These are phyloP conservation scores for Aphaenogaster ashmeadi DNA, from an alignment of 1,140 invertebrate genomes.

Conservation along the genomic window DNA sequence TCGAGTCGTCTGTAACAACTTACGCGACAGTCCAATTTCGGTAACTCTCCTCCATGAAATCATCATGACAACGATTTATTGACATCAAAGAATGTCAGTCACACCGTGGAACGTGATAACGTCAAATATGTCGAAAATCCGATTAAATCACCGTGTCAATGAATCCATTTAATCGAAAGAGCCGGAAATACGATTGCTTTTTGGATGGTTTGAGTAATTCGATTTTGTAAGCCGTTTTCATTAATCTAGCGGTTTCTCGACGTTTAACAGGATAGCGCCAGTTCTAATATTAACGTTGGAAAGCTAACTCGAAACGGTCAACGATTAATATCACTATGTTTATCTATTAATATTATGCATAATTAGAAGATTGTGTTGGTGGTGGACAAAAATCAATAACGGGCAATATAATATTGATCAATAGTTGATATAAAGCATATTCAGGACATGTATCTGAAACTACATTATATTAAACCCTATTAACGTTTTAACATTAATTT, in stretches of 20 bases:
- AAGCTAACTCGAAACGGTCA: slow-evolving; percentile 33
- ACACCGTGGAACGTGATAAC: not conserved
- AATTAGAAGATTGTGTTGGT: slow-evolving; percentile 40
- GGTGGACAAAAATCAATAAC: slow-evolving; percentile 43
- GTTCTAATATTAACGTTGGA: slow-evolving; percentile 10
- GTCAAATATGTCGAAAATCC: slow-evolving; percentile 25
- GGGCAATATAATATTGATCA: slow-evolving; percentile 42
- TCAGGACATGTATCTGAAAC: slow-evolving; percentile 15
- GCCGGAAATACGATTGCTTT: not conserved
- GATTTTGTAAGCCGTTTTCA: slow-evolving; percentile 30
- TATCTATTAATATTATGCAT: slow-evolving; percentile 29
- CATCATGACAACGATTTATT: slow-evolving; percentile 17
- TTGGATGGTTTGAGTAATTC: not conserved
- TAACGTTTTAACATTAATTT: slow-evolving; percentile 42
- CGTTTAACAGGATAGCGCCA: slow-evolving; percentile 12
- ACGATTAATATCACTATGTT: slow-evolving; percentile 22
- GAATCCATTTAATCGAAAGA: slow-evolving; percentile 18
- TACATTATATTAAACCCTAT: slow-evolving; percentile 18
- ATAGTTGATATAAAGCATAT: slow-evolving; percentile 15
- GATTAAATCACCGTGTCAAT: slow-evolving; percentile 27
- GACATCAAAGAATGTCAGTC: slow-evolving; percentile 27
- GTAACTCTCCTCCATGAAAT: not conserved
- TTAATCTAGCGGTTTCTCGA: not conserved
- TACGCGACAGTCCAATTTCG: slow-evolving; percentile 39
- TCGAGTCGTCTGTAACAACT: slow-evolving; percentile 13